Percentiles rank a stretch among this genome's conserved stretches.
phyloP scores from a whole-genome alignment of 2,797 vertebrate species.

The Helicolenus hilgendorfi region DNA sequence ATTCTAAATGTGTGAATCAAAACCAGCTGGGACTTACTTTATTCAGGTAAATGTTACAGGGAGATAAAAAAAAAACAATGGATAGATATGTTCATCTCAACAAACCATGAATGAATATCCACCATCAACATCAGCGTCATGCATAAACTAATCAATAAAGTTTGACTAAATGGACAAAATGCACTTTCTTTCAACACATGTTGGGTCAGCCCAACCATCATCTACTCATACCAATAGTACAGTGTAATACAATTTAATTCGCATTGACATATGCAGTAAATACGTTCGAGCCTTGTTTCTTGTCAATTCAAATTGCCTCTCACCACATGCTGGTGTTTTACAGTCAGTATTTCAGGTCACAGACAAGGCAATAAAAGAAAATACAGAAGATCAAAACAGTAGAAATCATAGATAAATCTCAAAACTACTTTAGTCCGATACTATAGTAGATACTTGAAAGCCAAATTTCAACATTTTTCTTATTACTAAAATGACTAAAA shows the following conservation, averaged over 20 bases:
- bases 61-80: slow-evolving; percentile 16
- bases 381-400: background rate
- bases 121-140: slow-evolving; percentile 29
- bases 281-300: background rate
- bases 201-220: background rate
- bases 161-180: slow-evolving; percentile 8
- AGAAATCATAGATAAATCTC: background rate
- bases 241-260: background rate
- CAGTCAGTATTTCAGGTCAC: background rate
- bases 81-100: slow-evolving; percentile 26
- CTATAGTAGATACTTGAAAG: background rate
- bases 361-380: background rate
- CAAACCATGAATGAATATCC: slow-evolving; percentile 25
- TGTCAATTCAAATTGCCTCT: background rate
- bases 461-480: background rate
- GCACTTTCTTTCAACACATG: background rate
- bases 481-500: background rate
- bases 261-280: background rate
- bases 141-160: slow-evolving; percentile 1
- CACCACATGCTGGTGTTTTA: background rate
- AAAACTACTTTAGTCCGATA: background rate
- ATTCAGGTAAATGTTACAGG: slow-evolving; percentile 59
- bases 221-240: background rate
- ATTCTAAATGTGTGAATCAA: background rate
- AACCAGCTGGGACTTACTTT: slow-evolving; percentile 48